Evolutionary conservation across 1,140 invertebrate genomes (phyloP), one percentile per base, ranked within the genome.

Genomic region (Cepaea nemoralis): DNA sequence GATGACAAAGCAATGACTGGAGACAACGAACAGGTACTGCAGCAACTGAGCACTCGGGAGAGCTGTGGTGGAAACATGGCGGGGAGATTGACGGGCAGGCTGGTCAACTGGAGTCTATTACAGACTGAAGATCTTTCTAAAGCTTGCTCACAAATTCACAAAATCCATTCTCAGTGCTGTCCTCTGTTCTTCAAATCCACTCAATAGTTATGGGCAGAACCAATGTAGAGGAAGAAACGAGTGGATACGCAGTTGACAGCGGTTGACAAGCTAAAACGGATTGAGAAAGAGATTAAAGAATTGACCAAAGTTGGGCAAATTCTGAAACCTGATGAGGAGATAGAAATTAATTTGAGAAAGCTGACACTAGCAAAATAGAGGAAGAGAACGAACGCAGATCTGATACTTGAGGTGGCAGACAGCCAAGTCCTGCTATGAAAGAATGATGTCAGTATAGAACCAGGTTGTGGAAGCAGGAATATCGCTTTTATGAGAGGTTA

Each of bases 261-360:
- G 22, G 78, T 69, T 14, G 73, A 80, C n/a, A 71, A 50, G 59
- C 48, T 80, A 0, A 80, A 73, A 73, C 71, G 35, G 31, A 80
- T 80, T 42, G 78, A 80, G 0, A 80, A 73, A 59, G 78, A 80
- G 42, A 80, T 80, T 12, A 80, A 73, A 35, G 50, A 48, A 55
- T 45, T 80, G 19, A 37, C 78, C 6, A 80, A 31, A 73, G 71
- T 80, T 80, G 69, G 78, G 14, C 31, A 48, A 42, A 80, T 73
- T 45, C 59, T 80, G 37, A 80, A 80, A 42, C 78, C 78, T 6
- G 45, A 73, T 0, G 78, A 66, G n/a, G 78, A 80, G 40, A 55
- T 80, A 39, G 78, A 80, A 73, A 12, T 48, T 22, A 37, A 37
- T 27, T 50, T n/a, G 10, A 67, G 35, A 31, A 67, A 69, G 24